Conservation (phyloP, 37 sponge, comb jelly and placozoan genomes). For the Aplysina aerophoba region DNA sequence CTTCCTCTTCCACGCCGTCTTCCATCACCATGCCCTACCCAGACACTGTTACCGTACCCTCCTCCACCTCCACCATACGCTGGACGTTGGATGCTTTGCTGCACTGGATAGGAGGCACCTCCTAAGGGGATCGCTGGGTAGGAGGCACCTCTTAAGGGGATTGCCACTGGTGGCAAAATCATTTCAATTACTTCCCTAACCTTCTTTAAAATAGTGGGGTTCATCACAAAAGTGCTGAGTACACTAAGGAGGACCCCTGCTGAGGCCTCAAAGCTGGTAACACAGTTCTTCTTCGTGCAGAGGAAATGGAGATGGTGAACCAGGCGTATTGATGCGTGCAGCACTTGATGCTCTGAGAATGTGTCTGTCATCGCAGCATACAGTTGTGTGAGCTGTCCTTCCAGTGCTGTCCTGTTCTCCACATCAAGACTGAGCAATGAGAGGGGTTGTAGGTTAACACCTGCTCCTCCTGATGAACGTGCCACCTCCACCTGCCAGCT, state of each 20-base stretch:
- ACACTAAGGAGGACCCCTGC: too few relatives aligned
- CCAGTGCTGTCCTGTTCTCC: background rate
- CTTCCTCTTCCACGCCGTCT: too few relatives aligned
- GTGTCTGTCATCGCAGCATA: background rate
- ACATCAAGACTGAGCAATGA: background rate
- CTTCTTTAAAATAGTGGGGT: too few relatives aligned
- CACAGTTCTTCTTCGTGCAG: background rate
- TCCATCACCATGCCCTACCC: too few relatives aligned
- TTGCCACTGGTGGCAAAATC: too few relatives aligned
- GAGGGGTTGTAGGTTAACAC: background rate
- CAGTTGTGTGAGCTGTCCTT: background rate
- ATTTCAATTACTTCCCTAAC: too few relatives aligned
- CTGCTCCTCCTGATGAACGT: too few relatives aligned
- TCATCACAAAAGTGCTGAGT: too few relatives aligned
- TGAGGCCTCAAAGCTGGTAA: background rate
- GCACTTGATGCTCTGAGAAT: background rate
- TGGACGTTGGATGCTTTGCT: too few relatives aligned
- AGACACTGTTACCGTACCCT: background rate
- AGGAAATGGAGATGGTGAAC: background rate
- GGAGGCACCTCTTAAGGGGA: too few relatives aligned
- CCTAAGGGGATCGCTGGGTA: too few relatives aligned
- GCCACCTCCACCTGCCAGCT: background rate
- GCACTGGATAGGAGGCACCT: too few relatives aligned
- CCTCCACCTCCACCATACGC: conserved; percentile 7
- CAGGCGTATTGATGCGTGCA: background rate